These are phyloP conservation scores for Silurus aristotelis DNA, from an alignment of 2,797 vertebrate genomes.

Conservation along the genomic window DNA sequence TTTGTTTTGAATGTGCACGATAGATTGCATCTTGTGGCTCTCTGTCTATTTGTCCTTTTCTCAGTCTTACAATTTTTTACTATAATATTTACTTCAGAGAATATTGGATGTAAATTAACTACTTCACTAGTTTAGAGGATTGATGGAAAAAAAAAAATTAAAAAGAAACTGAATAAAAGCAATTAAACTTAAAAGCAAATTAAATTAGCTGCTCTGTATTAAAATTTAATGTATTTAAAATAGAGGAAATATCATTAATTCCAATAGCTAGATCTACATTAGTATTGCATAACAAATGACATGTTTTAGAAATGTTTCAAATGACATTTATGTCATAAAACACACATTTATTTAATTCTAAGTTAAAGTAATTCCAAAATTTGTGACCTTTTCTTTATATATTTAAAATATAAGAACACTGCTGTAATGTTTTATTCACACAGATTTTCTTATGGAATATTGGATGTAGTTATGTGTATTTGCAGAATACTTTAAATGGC, in stretches of 20 bases:
- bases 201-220: neutral
- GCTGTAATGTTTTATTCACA: neutral
- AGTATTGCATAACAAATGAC: neutral
- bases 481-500: neutral
- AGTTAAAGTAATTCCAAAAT: too few relatives aligned
- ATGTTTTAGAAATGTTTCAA: neutral
- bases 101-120: neutral
- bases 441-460: neutral
- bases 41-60: neutral
- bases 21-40: neutral
- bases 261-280: neutral
- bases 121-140: neutral
- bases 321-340: neutral
- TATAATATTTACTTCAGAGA: neutral
- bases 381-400: neutral
- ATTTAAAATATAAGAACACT: neutral
- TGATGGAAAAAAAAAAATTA: neutral
- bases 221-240: neutral
- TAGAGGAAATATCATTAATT: too few relatives aligned
- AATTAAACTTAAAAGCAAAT: too few relatives aligned
- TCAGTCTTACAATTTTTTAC: neutral
- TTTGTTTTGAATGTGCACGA: neutral
- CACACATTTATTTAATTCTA: neutral
- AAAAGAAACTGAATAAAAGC: too few relatives aligned
- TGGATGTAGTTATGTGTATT: slow-evolving; percentile 2